phyloP scores from a whole-genome alignment of 2,113 vertebrate species.

The Prionailurus bengalensis region DNA sequence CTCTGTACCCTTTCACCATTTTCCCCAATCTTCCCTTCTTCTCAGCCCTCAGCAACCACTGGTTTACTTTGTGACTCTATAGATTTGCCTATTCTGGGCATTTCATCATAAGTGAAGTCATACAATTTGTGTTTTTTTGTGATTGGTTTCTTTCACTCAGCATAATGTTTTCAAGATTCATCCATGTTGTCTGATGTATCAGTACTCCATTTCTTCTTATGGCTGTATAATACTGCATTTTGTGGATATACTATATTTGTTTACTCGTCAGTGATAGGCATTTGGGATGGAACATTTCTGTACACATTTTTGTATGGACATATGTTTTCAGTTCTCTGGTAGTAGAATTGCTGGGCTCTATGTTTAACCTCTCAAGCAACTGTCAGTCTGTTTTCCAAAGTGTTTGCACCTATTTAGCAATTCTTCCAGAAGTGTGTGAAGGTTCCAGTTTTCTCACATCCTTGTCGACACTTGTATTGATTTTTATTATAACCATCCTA shows the following conservation, averaged over 20 bases:
- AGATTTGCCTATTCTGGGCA: not conserved
- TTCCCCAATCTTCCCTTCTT: not conserved
- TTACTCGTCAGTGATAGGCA: not conserved
- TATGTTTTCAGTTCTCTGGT: not conserved
- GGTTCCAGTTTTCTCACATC: not conserved
- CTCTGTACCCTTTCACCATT: not conserved
- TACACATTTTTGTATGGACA: not conserved
- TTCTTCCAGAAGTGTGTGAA: not conserved
- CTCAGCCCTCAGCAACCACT: not conserved
- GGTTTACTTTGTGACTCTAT: not conserved
- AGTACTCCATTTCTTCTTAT: not conserved
- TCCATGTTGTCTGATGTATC: not conserved
- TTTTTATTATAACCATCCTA: not conserved
- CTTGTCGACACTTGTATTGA: not conserved
- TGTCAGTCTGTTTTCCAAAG: not conserved
- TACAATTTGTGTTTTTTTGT: not conserved
- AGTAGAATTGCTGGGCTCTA: not conserved
- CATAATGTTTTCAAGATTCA: not conserved
- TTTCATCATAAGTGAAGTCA: not conserved
- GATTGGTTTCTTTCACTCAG: not conserved
- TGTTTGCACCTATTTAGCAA: not conserved
- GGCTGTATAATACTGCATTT: not conserved
- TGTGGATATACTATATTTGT: too few relatives aligned
- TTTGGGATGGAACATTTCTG: not conserved
- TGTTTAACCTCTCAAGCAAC: not conserved